Conservation (phyloP, 23 tunicate genomes). For the Botrylloides violaceus region DNA sequence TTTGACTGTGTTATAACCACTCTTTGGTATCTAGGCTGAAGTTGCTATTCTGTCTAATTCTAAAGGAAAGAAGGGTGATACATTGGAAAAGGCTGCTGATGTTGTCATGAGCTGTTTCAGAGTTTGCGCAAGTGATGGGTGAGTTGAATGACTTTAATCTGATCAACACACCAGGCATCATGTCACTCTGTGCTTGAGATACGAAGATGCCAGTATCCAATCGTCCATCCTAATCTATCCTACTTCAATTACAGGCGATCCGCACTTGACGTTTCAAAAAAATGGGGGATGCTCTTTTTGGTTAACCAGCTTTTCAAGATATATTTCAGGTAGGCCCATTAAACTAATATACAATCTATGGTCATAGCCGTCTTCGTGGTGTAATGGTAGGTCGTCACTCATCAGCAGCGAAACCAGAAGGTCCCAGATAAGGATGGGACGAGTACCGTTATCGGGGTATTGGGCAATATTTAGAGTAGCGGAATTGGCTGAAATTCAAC, state of each 20-base stretch:
- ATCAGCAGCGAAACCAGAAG: too few species aligned
- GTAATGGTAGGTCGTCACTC: too few species aligned
- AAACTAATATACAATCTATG: too few species aligned
- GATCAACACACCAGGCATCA: too few species aligned
- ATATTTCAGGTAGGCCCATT: conserved; percentile 45
- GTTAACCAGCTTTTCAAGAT: conserved; percentile 95
- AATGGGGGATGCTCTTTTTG: conserved; percentile 96
- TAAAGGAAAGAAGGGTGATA: conserved; percentile 57
- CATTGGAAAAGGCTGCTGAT: conserved; percentile 91
- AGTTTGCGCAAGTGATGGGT: conserved; percentile 98
- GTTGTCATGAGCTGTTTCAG: conserved; percentile 97
- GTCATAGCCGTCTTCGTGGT: too few species aligned
- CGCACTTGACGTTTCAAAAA: conserved; percentile 74
- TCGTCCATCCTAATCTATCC: too few species aligned
- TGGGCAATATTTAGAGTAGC: too few species aligned
- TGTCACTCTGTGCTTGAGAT: too few species aligned
- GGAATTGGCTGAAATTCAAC: too few species aligned
- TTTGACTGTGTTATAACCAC: background rate
- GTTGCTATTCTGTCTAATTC: conserved; percentile 23
- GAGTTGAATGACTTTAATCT: conserved; percentile 7
- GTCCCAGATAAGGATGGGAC: too few species aligned
- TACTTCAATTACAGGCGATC: conserved; percentile 85
- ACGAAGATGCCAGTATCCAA: too few species aligned
- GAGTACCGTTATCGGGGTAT: too few species aligned
- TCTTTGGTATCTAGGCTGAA: conserved; percentile 34